A percentile compares a stretch with the other conserved stretches of the same genome.
These are phyloP conservation scores for Spilosoma lubricipeda DNA, from an alignment of 2,888 invertebrate genomes.

Conservation along the genomic window DNA sequence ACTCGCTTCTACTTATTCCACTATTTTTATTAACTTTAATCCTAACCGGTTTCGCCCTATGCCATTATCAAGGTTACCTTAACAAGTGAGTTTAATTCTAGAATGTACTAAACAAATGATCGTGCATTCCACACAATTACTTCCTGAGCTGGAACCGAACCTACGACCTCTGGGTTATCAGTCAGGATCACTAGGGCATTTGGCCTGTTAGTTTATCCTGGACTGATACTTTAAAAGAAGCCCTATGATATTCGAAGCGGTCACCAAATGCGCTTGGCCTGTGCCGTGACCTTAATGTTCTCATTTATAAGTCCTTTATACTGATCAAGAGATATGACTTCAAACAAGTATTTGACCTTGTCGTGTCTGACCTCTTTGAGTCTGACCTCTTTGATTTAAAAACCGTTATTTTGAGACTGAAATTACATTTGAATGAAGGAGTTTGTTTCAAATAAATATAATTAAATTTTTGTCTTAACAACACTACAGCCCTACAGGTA, in stretches of 20 bases:
- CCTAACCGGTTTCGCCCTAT: too few relatives aligned
- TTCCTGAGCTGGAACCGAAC: background rate
- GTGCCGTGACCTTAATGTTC: background rate
- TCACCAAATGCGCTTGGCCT: background rate
- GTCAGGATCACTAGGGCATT: background rate
- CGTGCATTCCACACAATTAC: background rate
- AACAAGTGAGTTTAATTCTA: too few relatives aligned
- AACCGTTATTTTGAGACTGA: background rate
- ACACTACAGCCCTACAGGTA: too few relatives aligned
- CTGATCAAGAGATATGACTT: slow-evolving; percentile 15
- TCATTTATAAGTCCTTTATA: slow-evolving; percentile 2
- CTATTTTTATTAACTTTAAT: too few relatives aligned
- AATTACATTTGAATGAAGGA: background rate
- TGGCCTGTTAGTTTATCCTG: too few relatives aligned
- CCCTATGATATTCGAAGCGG: background rate
- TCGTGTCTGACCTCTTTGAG: slow-evolving; percentile 5
- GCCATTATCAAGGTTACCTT: too few relatives aligned
- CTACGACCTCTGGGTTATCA: background rate
- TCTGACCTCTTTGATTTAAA: slow-evolving; percentile 9
- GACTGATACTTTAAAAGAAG: too few relatives aligned
- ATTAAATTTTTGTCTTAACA: too few relatives aligned
- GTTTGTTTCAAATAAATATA: too few relatives aligned
- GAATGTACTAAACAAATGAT: too few relatives aligned
- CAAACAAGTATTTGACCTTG: slow-evolving; percentile 3
- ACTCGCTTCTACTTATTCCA: too few relatives aligned